Evolutionary conservation across 2,888 invertebrate genomes (phyloP).

Genomic region (Hesperia comma): DNA sequence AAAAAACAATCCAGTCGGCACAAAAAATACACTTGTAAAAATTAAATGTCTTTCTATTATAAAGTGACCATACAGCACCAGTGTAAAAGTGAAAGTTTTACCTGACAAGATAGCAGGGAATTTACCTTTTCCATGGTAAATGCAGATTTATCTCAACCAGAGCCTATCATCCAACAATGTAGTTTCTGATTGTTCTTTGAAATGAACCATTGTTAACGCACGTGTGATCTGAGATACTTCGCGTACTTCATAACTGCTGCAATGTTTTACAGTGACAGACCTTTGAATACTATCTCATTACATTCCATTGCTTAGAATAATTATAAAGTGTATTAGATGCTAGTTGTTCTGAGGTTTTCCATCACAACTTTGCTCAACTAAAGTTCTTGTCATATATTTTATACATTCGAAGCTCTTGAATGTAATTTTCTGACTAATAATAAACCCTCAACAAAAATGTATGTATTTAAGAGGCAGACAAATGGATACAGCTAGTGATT

Average conservation of each 20-base stretch:
- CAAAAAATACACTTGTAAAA: no score
- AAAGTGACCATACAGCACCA: not conserved
- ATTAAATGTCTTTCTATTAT: no score
- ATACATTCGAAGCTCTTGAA: no score
- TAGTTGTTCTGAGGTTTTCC: no score
- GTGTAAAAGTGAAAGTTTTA: not conserved
- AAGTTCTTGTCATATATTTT: no score
- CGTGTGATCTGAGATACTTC: slow-evolving; percentile 24
- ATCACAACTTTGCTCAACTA: no score
- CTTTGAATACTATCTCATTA: not conserved
- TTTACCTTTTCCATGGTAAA: not conserved
- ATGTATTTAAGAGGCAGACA: no score
- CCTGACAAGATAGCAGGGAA: slow-evolving; percentile 7
- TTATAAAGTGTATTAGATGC: no score
- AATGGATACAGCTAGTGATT: no score
- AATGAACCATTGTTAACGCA: slow-evolving; percentile 30
- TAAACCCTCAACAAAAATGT: no score
- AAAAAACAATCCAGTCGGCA: no score
- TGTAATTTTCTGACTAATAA: no score
- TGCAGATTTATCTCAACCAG: slow-evolving; percentile 19
- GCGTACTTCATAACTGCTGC: not conserved
- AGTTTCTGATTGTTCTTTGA: slow-evolving; percentile 25
- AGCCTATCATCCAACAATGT: slow-evolving; percentile 26
- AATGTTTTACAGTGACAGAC: slow-evolving; percentile 3
- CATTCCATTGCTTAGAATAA: not conserved